Percentiles rank a stretch among this genome's conserved stretches.
Evolutionary conservation across 2,888 invertebrate species (phyloP).

Genomic region (Didymodactylos carnosus): DNA sequence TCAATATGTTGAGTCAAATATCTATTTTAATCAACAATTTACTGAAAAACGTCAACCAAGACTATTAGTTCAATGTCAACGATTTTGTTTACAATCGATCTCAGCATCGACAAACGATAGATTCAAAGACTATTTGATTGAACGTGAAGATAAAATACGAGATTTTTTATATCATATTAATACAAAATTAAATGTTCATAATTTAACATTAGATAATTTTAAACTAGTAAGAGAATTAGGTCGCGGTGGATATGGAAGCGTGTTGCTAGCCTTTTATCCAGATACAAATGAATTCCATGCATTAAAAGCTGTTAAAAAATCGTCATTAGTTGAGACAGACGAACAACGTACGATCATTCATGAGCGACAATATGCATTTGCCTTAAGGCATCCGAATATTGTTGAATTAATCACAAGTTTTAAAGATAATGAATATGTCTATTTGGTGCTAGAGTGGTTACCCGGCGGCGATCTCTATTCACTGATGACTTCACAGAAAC

Average conservation of each 20-base stretch:
- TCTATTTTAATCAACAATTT: background rate
- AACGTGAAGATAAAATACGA: background rate
- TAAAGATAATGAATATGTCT: background rate
- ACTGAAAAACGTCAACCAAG: background rate
- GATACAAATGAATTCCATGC: background rate
- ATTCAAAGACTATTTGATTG: background rate
- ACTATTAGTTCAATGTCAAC: background rate
- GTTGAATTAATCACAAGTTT: background rate
- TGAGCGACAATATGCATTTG: background rate
- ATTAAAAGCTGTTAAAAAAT: background rate
- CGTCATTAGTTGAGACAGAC: background rate
- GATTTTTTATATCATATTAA: no score
- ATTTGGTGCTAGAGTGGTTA: background rate
- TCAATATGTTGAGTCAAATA: background rate
- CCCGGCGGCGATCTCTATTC: background rate
- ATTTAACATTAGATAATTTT: background rate
- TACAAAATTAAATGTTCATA: no score
- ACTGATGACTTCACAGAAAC: background rate
- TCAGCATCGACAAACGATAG: background rate
- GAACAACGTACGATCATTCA: background rate
- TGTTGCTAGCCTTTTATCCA: background rate
- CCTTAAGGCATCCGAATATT: background rate
- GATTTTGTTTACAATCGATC: background rate
- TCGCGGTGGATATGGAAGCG: background rate
- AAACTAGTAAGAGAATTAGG: background rate